Evolutionary conservation across 1,140 invertebrate genomes (phyloP), one percentile per base, ranked within the genome.

Genomic region (Drosophila willistoni): DNA sequence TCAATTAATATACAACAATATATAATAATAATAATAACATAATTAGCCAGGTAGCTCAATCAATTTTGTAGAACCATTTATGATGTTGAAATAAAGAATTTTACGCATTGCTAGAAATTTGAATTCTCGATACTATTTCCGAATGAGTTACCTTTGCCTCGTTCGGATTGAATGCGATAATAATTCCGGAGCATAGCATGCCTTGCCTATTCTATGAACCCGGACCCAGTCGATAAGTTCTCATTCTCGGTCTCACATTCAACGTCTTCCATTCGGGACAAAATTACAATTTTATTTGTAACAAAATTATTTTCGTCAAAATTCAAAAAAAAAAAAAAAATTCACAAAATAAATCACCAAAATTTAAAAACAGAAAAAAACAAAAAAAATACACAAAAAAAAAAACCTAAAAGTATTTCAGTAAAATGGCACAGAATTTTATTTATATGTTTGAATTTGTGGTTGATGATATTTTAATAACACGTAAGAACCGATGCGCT

Each of bases 401-500:
- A 9, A 34, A 64, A 47, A 51, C 1, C 6, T 19, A 47, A 51
- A 33, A 33, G 12, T 12, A 7, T 60, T 41, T 59, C 9, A n/a
- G 29, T 36, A 73, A 71, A 73, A 79, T 79, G 76, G 64, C 75
- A 59, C 70, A 79, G 73, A 79, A 76, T 68, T 91, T 91, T 17
- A 68, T 92, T 6, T 92, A 91, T 68, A 91, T 91, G 91, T 79
- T 92, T 6, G 91, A 92, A 61, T 91, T 92, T 59, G 91, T 92
- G 42, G 73, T 92, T 56, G 91, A 91, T 51, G 91, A 92, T 71
- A 51, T 92, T 51, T 22, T 92, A 17, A 89, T 92, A 41, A 91
- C 86, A 0, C 65, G 74, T 0, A 89, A 91, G 34, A 92, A 92
- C 64, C 29, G 81, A 9, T 92, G 91, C 56, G 91, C 91, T 13